These are phyloP conservation scores for Sepiola atlantica DNA, from an alignment of 2,888 invertebrate genomes.

Conservation along the genomic window DNA sequence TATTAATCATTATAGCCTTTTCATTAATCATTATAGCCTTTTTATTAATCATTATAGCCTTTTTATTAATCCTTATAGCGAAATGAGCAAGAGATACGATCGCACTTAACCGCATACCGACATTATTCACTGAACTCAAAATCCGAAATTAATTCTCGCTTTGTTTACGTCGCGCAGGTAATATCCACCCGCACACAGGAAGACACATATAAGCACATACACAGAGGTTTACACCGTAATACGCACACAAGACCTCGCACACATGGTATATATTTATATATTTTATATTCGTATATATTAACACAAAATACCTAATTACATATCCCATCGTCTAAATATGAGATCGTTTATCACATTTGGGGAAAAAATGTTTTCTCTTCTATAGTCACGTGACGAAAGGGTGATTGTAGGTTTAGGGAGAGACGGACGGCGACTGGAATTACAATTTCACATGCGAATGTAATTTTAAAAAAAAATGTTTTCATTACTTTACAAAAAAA, in stretches of 20 bases:
- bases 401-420: background rate
- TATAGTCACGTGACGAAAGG: background rate
- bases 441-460: slow-evolving; percentile 18
- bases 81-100: no score
- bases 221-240: background rate
- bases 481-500: background rate
- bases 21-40: no score
- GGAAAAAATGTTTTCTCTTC: background rate
- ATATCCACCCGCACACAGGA: background rate
- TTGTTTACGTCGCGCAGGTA: background rate
- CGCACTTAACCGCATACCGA: no score
- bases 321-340: slow-evolving; percentile 19
- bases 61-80: no score
- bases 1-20: no score
- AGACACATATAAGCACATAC: background rate
- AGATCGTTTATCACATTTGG: background rate
- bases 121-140: no score
- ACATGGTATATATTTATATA: background rate
- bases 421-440: background rate
- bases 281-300: background rate
- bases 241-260: background rate
- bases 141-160: background rate
- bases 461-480: no score
- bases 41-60: no score
- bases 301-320: background rate